These are phyloP conservation scores for Rhorus exstirpatorius DNA, from an alignment of 2,888 invertebrate genomes.

Conservation along the genomic window DNA sequence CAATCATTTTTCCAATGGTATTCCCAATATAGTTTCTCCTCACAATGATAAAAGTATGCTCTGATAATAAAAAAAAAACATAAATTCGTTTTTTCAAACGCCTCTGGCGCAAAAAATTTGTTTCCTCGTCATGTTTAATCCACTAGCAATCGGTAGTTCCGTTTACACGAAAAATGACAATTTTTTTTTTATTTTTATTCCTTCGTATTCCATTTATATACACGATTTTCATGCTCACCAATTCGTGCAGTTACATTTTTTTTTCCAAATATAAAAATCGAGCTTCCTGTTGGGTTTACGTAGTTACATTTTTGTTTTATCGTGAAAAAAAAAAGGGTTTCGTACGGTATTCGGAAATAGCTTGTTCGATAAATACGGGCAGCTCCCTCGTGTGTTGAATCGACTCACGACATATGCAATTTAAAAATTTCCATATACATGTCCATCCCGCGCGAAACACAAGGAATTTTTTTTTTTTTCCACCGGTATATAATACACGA, in stretches of 20 bases:
- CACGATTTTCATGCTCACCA: not conserved
- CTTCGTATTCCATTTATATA: not conserved
- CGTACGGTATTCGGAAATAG: conserved; percentile 19
- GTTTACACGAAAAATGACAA: not conserved
- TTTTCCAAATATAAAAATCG: conserved; percentile 6
- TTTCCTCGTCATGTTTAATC: not conserved
- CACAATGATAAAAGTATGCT: too few species aligned
- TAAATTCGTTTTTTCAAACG: not conserved
- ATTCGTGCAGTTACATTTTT: conserved; percentile 8
- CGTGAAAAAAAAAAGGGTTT: conserved; percentile 17
- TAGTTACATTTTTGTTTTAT: not conserved
- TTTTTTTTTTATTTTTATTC: not conserved
- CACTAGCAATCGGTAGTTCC: not conserved
- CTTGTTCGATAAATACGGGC: conserved; percentile 12
- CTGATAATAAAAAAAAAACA: not conserved
- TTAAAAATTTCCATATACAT: conserved; percentile 45
- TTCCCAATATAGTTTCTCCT: too few species aligned
- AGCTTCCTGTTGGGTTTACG: too few species aligned
- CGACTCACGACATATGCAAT: conserved; percentile 24
- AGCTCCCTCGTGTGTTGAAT: conserved; percentile 21
- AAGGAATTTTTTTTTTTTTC: conserved; percentile 4
- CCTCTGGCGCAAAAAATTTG: not conserved
- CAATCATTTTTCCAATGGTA: too few species aligned
- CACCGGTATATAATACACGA: not conserved
- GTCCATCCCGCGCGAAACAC: not conserved